phyloP scores from a whole-genome alignment of 2,797 vertebrate genomes.

The Platyrinchus mystaceus region DNA sequence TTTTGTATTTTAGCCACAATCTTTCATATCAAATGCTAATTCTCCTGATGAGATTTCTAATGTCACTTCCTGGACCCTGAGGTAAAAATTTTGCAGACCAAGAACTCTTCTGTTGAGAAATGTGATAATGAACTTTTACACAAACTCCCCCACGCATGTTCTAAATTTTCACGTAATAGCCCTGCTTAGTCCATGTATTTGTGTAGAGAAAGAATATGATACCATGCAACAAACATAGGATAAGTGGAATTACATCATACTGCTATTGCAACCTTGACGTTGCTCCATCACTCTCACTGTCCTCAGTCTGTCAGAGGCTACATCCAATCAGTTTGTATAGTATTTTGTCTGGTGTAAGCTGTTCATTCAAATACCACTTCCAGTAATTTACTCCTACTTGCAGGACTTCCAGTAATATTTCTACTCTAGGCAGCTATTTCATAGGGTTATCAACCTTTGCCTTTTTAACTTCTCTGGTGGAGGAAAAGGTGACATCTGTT shows the following conservation, averaged over 20 bases:
- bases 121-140: not conserved
- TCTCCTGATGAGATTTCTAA: not conserved
- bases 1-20: not conserved
- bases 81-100: not conserved
- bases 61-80: not conserved
- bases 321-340: not conserved
- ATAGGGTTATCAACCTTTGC: not conserved
- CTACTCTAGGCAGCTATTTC: not conserved
- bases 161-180: not conserved
- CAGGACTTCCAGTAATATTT: not conserved
- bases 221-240: not conserved
- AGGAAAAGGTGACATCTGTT: not conserved
- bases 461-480: not conserved
- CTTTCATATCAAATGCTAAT: not conserved
- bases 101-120: not conserved
- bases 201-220: not conserved
- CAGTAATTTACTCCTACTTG: not conserved
- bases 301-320: not conserved
- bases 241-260: not conserved
- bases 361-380: not conserved
- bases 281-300: not conserved
- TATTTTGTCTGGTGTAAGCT: not conserved
- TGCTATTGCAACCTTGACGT: not conserved
- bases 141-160: not conserved
- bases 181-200: not conserved